Evolutionary conservation across 2,888 invertebrate species (phyloP).

Genomic region (Priocnemis perturbator): DNA sequence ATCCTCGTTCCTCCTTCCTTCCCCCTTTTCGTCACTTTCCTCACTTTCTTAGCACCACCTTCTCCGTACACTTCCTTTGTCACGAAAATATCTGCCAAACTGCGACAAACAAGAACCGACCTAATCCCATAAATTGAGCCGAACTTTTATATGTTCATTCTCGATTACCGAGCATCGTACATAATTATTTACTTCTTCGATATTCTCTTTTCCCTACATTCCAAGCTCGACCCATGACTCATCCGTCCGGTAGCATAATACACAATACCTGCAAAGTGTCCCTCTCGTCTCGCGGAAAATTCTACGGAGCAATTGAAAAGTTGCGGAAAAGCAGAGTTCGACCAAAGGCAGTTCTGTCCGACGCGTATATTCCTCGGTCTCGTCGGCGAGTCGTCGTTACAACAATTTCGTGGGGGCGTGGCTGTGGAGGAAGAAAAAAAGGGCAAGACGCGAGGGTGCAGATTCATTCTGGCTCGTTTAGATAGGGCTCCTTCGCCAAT

Average conservation of each 20-base stretch:
- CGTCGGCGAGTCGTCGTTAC: conserved; percentile 2
- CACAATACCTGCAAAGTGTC: no score
- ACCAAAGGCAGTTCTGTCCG: not conserved
- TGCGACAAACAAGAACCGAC: no score
- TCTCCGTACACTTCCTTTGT: not conserved
- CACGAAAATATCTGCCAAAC: no score
- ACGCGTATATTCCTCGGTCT: not conserved
- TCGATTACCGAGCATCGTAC: no score
- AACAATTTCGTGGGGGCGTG: not conserved
- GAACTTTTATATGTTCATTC: no score
- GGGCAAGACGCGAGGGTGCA: conserved; percentile 43
- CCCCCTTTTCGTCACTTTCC: not conserved
- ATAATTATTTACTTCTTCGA: no score
- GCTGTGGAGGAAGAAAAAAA: conserved; percentile 33
- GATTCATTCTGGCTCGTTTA: conserved; percentile 63
- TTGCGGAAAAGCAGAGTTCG: not conserved
- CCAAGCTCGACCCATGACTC: no score
- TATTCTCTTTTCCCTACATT: no score
- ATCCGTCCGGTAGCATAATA: no score
- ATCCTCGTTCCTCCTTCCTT: not conserved
- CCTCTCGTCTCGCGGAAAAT: no score
- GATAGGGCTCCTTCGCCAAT: conserved; percentile 61
- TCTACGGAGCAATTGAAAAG: no score
- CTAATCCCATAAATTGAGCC: no score
- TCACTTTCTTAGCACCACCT: not conserved